Evolutionary conservation across 2,888 invertebrate genomes (phyloP), one percentile per base, ranked within the genome.

Genomic region (Andrena bicolor): DNA sequence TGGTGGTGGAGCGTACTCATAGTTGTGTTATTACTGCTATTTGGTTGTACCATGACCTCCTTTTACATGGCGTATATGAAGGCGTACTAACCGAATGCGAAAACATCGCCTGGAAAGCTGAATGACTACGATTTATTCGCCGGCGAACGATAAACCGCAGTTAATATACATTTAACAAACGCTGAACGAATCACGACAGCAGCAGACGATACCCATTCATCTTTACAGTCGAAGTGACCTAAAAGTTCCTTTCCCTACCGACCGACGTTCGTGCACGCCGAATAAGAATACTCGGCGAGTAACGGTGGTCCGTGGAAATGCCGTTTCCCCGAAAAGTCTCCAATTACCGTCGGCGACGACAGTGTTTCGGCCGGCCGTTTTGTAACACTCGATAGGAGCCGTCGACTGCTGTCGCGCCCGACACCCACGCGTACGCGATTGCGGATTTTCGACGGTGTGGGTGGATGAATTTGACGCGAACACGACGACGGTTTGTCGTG

Each of bases 21-120:
- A 90, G 90, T 91, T 91, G 88, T 81, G 90, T 92, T 90, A 92
- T 93, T 92, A 93, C 92, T 92, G 89, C 91, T 92, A 92, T 93
- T 93, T 90, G 87, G 90, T 92, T 92, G 92, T 89, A 92, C 92
- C 92, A 92, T 93, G 93, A 93, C 92, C 93, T 92, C 92, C 91
- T 93, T 93, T 92, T 92, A 89, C 91, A 87, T 86, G 86, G 89
- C 83, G 87, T 87, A 89, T 90, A 91, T 92, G 90, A 90, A 86
- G 89, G 82, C 89, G 86, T 93, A 92, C 92, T 93, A 93, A 91
- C 92, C 92, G 89, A 88, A 84, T 90, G 86, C 88, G 89, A 93
- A 93, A 93, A 93, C 93, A 93, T 93, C 87, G 90, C 83, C 88
- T 88, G 87, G 86, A 89, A 88, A 90, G 89, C 85, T 84, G 76